Evolutionary conservation across 2,113 vertebrate genomes (phyloP), one percentile per base, ranked within the genome.

Genomic region (Sphyrna mokarran): DNA sequence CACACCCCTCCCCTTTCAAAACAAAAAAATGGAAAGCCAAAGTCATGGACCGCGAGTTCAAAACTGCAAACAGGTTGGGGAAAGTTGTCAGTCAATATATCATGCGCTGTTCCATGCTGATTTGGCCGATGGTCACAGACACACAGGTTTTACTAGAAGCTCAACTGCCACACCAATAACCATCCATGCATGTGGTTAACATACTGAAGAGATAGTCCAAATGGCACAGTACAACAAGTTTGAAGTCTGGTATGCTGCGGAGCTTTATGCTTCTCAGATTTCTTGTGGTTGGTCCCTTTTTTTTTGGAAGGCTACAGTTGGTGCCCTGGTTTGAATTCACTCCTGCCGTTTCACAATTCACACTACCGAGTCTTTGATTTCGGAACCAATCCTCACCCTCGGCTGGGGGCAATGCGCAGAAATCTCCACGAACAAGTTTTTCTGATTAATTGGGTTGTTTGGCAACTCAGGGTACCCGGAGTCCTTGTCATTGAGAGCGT

Each of bases 291-390:
- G 37, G 68, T 95, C 94, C 94, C 69, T 72, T 66, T 40, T 66
- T 40, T 95, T 11, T n/a, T 48, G 43, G 43, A 95, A 95, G 94
- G 94, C 94, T 23, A 54, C 37, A 76, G 72, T 76, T n/a, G 26
- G 26, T 95, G 94, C 40, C 5, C 29, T 48, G 13, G 94, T 76
- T 33, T 9, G 54, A 76, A 10, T 69, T 95, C 93, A 43, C 66
- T 72, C 68, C 4, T 14, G 23, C 3, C 69, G 26, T 43, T 48
- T 70, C 29, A 69, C 37, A 94, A 0, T 0, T 99, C 98, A 99
- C 96, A 99, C 99, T 95, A 99, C 98, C 0, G 99, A 99, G 98
- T 99, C 99, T 97, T 98, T 98, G 96, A 99, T 99, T 97, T 98
- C 98, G 0, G 99, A 99, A 96, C 99, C 99, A 68, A 99, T 98